These are phyloP conservation scores for Nesidiocoris tenuis DNA, from an alignment of 2,888 invertebrate genomes.

Conservation along the genomic window DNA sequence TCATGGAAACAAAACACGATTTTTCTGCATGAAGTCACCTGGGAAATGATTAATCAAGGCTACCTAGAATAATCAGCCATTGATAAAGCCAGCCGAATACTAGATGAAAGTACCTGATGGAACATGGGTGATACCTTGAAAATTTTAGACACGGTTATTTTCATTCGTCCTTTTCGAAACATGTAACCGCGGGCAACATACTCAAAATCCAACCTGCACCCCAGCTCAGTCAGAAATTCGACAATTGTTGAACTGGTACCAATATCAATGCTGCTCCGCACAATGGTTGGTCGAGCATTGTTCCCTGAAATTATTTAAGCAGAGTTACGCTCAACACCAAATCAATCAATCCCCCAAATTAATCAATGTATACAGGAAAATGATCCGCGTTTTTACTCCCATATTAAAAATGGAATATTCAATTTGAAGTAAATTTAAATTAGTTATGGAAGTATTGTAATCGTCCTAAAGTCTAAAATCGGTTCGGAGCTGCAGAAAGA, in stretches of 20 bases:
- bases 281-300: slow-evolving; percentile 83
- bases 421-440: no score
- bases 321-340: background rate
- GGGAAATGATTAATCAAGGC: no score
- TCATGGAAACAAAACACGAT: no score
- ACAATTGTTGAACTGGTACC: slow-evolving; percentile 86
- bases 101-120: background rate
- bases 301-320: slow-evolving; percentile 48
- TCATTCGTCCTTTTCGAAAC: slow-evolving; percentile 96
- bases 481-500: no score
- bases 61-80: background rate
- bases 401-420: no score
- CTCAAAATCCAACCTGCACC: slow-evolving; percentile 89
- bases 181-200: slow-evolving; percentile 90
- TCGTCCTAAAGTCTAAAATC: no score
- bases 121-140: slow-evolving; percentile 62
- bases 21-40: no score
- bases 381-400: no score
- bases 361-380: no score
- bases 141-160: slow-evolving; percentile 92
- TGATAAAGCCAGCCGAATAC: background rate
- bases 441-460: no score
- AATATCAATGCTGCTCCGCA: slow-evolving; percentile 88
- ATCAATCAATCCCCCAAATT: no score
- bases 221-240: slow-evolving; percentile 88